Conservation (phyloP, 2,888 invertebrate genomes). For the Drosophila rubida region DNA sequence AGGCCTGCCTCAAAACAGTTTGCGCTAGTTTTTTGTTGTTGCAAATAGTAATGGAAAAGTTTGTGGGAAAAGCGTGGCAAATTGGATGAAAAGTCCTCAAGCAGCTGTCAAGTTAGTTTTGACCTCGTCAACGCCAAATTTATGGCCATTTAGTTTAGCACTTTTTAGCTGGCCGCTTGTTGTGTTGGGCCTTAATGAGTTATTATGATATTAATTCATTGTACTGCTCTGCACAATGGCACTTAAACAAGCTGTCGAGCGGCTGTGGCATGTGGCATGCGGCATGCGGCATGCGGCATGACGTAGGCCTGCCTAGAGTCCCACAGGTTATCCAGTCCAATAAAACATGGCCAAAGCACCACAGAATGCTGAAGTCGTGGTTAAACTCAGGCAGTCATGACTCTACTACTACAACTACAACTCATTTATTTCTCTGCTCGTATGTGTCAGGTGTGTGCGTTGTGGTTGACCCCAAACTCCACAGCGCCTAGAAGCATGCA, state of each 20-base stretch:
- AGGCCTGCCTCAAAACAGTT: conserved; percentile 40
- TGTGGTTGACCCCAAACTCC: conserved; percentile 32
- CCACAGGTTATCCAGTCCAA: conserved; percentile 56
- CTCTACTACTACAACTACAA: neutral
- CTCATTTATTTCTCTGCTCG: neutral
- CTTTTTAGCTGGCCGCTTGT: conserved; percentile 35
- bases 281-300: conserved; percentile 49
- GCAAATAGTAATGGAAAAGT: neutral
- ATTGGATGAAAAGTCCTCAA: conserved; percentile 18
- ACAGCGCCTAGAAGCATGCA: conserved; percentile 43
- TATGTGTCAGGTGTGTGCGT: conserved; percentile 41
- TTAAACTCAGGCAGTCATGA: conserved; percentile 17
- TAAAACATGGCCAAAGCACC: conserved; percentile 62
- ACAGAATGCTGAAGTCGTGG: conserved; percentile 35
- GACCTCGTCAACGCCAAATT: conserved; percentile 54
- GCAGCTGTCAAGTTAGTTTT: conserved; percentile 21
- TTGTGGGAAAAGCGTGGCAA: neutral
- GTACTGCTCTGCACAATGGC: conserved; percentile 33
- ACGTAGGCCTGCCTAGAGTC: conserved; percentile 30
- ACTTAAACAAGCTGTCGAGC: conserved; percentile 46
- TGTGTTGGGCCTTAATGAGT: conserved; percentile 50
- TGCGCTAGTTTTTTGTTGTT: conserved; percentile 20
- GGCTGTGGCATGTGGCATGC: conserved; percentile 49
- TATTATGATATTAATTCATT: conserved; percentile 73
- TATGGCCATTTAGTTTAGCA: conserved; percentile 64